phyloP scores from a whole-genome alignment of 2,113 vertebrate species.

The Caranx melampygus region DNA sequence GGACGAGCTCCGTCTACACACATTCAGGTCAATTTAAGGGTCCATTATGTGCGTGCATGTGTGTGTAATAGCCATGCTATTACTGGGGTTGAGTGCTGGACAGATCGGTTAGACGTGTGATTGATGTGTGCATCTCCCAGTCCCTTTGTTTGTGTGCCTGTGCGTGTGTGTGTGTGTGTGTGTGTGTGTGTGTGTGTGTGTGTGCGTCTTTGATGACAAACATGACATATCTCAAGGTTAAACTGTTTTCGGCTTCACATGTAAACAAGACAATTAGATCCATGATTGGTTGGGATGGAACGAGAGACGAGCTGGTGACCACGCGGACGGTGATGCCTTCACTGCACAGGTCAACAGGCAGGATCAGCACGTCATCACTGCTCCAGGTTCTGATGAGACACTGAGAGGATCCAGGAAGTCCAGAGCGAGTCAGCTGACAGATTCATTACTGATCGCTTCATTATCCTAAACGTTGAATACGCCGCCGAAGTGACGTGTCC shows the following conservation, averaged over 20 bases:
- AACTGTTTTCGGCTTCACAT: conserved; percentile 44
- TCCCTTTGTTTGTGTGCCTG: background rate
- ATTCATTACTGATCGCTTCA: too few species aligned
- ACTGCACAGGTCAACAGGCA: background rate
- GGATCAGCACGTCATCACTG: background rate
- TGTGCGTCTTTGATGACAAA: conserved; percentile 28
- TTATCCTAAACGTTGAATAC: too few species aligned
- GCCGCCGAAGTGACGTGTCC: too few species aligned
- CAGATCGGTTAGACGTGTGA: conserved; percentile 44
- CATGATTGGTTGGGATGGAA: conserved; percentile 6
- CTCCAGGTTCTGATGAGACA: background rate
- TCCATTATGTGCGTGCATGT: conserved; percentile 46
- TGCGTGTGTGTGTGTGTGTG: background rate
- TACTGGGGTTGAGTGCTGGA: conserved; percentile 41
- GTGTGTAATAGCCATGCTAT: conserved; percentile 52
- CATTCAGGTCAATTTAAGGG: conserved; percentile 26
- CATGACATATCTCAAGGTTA: conserved; percentile 59
- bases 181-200: background rate
- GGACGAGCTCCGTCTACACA: background rate
- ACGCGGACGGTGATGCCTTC: background rate
- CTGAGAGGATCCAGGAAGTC: too few species aligned
- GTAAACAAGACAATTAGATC: conserved; percentile 52
- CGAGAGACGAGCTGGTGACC: background rate
- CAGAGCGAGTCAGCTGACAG: background rate
- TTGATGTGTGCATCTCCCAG: conserved; percentile 39